Evolutionary conservation across 2,113 vertebrate genomes (phyloP).

Genomic region (Halcyon malimbica): DNA sequence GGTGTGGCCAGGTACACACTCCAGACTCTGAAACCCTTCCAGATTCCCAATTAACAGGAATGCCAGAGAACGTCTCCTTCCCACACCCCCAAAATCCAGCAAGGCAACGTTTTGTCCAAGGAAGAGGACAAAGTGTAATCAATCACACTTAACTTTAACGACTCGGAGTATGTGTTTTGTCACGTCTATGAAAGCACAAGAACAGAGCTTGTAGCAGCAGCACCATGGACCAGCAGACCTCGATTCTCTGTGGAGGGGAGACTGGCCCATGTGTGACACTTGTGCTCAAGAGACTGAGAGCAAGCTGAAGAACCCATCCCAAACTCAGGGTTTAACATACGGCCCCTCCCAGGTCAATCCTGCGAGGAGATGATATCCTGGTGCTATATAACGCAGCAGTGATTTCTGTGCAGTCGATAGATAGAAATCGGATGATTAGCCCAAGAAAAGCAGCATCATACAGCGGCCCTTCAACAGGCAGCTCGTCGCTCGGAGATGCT

Average conservation of each 20-base stretch:
- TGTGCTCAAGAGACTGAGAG: background rate
- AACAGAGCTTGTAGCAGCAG: background rate
- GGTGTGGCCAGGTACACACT: background rate
- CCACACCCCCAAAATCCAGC: background rate
- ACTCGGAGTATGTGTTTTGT: background rate
- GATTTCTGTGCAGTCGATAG: background rate
- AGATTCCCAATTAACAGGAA: background rate
- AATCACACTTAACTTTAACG: background rate
- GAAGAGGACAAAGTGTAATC: background rate
- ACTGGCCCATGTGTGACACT: background rate
- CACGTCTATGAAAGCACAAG: background rate
- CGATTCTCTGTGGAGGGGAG: background rate
- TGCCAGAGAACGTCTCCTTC: background rate
- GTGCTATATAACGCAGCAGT: fast-evolving
- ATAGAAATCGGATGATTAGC: background rate
- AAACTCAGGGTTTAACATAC: fast-evolving
- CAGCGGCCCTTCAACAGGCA: background rate
- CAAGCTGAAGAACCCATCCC: background rate
- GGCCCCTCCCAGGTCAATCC: background rate
- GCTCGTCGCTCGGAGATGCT: background rate
- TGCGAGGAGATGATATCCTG: background rate
- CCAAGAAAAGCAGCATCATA: fast-evolving
- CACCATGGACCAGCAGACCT: background rate
- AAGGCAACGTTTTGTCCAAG: background rate
- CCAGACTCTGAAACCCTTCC: background rate